Base-by-base conservation (phyloP, 2,888 invertebrate species). In the Lepidocyrtinus sp. region DNA sequence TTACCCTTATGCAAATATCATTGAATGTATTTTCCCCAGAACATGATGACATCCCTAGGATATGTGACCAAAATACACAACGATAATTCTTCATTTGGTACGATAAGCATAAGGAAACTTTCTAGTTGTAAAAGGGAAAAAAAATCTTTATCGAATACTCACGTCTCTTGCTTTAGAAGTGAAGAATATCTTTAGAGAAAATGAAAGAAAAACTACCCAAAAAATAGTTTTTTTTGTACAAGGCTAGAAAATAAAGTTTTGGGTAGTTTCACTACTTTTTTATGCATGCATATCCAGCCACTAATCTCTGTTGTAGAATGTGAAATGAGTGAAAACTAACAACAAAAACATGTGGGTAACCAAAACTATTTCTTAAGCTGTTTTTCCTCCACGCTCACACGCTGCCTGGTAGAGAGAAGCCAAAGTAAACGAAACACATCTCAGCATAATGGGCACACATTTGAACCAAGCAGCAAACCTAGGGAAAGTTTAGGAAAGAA, bases 311-410 rank as follows among this genome's bases (percentile, higher is more conserved):
- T 70, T 65, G 74, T 79, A 74, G 70, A 70, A 79, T 70, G 69
- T 69, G 45, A 79, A 79, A 79, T 79, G 69, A 79, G 79, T 59
- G 50, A 74, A 74, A 79, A 79, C 69, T 70, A 74, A 74, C 79
- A 79, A 79, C 74, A 70, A 79, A 50, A 79, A 64, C 74, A 79
- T 79, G 79, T 74, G 79, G 79, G 70, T 74, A 79, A 70, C 79
- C 78, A 50, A 50, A 73, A 78, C 65, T 78, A 72, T 69, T 55
- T 69, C 61, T n/a, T 25, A n/a, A 67, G 26, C 69, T 25, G 27
- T 59, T 67, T 55, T 50, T 50, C 71, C 25, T 70, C 7, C 15
- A 3, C 26, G 24, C 64, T 62, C 36, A 21, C 17, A 21, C 36
- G 7, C 12, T 50, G n/a, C 50, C 2, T 12, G 15, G 17, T 7